Conservation (phyloP, 2,113 vertebrate species). For the Mesocricetus auratus region DNA sequence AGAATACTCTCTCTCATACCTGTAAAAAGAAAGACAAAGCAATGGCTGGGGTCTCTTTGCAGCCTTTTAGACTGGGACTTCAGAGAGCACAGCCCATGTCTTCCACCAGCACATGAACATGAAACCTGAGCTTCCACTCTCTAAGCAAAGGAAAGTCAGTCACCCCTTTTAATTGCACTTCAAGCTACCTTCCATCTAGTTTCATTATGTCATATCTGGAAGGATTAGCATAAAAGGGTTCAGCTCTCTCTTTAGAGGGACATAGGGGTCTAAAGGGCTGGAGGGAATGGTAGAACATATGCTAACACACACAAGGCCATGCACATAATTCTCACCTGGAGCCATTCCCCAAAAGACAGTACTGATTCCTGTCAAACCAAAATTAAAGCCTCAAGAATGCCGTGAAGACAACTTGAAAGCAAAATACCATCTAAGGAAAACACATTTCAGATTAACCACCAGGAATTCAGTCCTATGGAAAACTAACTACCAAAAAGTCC, state of each 20-base stretch:
- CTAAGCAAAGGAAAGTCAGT: neutral
- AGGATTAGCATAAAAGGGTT: neutral
- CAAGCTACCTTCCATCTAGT: neutral
- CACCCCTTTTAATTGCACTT: accelerated
- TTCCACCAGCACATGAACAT: neutral
- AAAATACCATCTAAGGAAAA: neutral
- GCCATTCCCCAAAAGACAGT: neutral
- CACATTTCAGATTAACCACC: neutral
- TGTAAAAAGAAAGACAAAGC: neutral
- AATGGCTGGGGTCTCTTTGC: neutral
- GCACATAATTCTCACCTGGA: neutral
- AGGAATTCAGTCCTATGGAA: neutral
- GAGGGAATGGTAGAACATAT: neutral
- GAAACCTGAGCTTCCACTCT: neutral
- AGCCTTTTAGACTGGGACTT: neutral
- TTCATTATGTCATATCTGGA: neutral
- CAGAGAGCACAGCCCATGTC: too few species aligned
- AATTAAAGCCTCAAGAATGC: neutral
- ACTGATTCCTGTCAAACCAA: neutral
- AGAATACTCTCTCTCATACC: neutral
- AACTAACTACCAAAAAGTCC: neutral
- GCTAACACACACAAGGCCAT: neutral
- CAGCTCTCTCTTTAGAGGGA: neutral
- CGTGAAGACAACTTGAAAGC: neutral
- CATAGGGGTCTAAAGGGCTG: neutral